Percentiles rank a stretch among this genome's conserved stretches.
phyloP scores from a whole-genome alignment of 2,113 vertebrate species.

The Eptesicus fuscus region DNA sequence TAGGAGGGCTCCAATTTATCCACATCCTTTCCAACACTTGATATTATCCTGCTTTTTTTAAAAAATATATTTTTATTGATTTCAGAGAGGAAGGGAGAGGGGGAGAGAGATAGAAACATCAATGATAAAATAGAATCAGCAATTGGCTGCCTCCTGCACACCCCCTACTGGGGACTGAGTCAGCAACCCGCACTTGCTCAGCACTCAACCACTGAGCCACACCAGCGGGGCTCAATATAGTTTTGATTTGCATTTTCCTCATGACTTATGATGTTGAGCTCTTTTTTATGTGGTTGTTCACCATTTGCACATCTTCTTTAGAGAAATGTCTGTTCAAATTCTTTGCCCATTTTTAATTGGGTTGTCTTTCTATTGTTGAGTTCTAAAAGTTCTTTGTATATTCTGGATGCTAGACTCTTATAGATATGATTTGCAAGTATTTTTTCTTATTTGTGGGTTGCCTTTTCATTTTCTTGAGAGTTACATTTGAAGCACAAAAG shows the following conservation, averaged over 20 bases:
- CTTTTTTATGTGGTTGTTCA: background rate
- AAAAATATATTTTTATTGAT: too few species aligned
- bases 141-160: too few species aligned
- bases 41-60: background rate
- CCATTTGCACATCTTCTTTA: slow-evolving; percentile 11
- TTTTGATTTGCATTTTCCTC: slow-evolving; percentile 23
- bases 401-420: background rate
- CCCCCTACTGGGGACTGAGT: too few species aligned
- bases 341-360: background rate
- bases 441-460: background rate
- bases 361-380: background rate
- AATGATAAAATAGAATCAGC: too few species aligned
- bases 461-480: background rate
- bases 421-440: background rate
- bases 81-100: too few species aligned
- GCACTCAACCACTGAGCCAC: too few species aligned
- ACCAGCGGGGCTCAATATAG: background rate
- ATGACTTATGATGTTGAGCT: background rate
- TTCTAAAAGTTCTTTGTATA: background rate
- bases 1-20: background rate
- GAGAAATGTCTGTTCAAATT: slow-evolving; percentile 11
- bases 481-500: background rate
- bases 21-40: background rate
- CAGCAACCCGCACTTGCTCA: too few species aligned
- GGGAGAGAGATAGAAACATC: too few species aligned